Percentiles rank a stretch among this genome's conserved stretches.
phyloP scores from a whole-genome alignment of 2,888 invertebrate species.

The Idaea straminata region DNA sequence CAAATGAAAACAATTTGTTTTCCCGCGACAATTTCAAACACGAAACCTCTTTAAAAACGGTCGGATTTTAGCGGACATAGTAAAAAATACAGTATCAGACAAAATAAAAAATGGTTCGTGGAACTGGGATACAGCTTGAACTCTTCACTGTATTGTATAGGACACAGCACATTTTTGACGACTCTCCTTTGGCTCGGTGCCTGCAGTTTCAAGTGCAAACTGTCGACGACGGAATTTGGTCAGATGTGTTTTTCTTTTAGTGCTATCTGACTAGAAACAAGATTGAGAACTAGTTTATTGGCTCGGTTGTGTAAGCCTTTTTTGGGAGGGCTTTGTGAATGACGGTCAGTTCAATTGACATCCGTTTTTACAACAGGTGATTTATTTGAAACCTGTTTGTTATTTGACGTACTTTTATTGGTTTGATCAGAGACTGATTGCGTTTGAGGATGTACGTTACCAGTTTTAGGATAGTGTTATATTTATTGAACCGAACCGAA shows the following conservation, averaged over 20 bases:
- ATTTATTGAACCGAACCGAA: neutral
- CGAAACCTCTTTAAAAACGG: constrained; percentile 42
- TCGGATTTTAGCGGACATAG: constrained; percentile 40
- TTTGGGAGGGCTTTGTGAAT: neutral
- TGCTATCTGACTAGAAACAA: constrained; percentile 26
- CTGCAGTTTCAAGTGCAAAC: constrained; percentile 28
- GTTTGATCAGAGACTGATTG: neutral
- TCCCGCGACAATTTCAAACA: constrained; percentile 38
- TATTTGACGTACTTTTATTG: neutral
- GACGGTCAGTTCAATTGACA: neutral
- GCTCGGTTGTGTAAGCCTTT: constrained; percentile 25
- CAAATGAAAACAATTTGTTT: constrained; percentile 62
- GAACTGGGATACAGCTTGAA: constrained; percentile 31
- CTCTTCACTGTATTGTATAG: constrained; percentile 32
- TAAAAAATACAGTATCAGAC: constrained; percentile 42
- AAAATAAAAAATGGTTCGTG: constrained; percentile 45
- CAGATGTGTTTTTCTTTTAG: constrained; percentile 32
- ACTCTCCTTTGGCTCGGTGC: constrained; percentile 43
- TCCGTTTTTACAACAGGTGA: neutral
- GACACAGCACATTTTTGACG: constrained; percentile 38
- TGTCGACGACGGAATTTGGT: constrained; percentile 29
- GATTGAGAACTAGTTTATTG: constrained; percentile 29
- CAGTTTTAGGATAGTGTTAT: neutral
- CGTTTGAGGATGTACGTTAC: neutral
- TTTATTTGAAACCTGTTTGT: neutral